These are phyloP conservation scores for Drosophila pruinosa DNA, from an alignment of 1,140 invertebrate species.

Conservation along the genomic window DNA sequence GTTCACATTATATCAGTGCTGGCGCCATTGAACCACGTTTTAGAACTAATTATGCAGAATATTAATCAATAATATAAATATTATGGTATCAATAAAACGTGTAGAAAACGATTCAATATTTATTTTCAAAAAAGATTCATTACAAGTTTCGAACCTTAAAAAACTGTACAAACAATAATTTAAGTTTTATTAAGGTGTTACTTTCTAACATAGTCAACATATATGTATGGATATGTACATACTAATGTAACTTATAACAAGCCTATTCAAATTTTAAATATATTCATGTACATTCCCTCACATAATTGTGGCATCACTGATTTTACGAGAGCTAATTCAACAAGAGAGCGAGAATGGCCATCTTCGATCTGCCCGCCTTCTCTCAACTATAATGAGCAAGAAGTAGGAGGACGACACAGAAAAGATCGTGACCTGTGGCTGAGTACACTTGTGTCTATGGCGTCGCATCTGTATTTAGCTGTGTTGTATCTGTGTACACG, in stretches of 20 bases:
- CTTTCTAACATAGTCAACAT: too few relatives aligned
- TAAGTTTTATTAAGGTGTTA: too few relatives aligned
- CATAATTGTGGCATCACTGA: slow-evolving; percentile 12
- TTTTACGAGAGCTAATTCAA: background rate
- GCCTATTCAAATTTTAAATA: background rate
- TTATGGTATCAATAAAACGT: background rate
- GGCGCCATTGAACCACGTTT: background rate
- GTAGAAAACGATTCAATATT: too few relatives aligned
- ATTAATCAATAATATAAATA: too few relatives aligned
- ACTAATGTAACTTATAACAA: too few relatives aligned
- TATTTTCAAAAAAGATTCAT: too few relatives aligned
- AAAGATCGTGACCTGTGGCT: slow-evolving; percentile 51
- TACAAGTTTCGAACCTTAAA: too few relatives aligned
- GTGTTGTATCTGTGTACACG: slow-evolving; percentile 18
- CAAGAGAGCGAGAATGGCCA: slow-evolving; percentile 40
- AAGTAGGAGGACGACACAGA: slow-evolving; percentile 8
- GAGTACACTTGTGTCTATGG: slow-evolving; percentile 35
- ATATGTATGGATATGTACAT: too few relatives aligned
- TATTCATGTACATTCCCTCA: background rate
- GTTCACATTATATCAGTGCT: slow-evolving; percentile 15
- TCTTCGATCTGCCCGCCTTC: slow-evolving; percentile 71
- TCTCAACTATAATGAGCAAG: slow-evolving; percentile 9
- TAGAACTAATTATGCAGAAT: background rate
- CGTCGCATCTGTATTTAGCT: slow-evolving; percentile 32
- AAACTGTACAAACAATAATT: too few relatives aligned